These are phyloP conservation scores for Ceuthmochares aereus DNA, from an alignment of 2,113 vertebrate genomes.

Conservation along the genomic window DNA sequence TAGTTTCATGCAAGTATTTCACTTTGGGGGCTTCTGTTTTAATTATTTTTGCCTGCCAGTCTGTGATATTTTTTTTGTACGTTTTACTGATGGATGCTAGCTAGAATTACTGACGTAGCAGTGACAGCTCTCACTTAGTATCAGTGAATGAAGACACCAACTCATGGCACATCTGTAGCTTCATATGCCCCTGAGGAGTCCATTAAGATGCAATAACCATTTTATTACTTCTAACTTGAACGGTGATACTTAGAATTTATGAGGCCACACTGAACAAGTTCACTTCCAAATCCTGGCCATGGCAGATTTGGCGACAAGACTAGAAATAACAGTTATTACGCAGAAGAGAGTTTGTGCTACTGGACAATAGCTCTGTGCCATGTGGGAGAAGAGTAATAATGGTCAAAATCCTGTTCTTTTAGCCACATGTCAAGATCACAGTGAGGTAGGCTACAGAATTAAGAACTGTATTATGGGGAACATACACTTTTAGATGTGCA, in stretches of 20 bases:
- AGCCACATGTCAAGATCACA: neutral
- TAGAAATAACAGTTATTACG: neutral
- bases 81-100: neutral
- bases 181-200: neutral
- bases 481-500: neutral
- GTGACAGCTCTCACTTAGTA: neutral
- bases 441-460: neutral
- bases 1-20: conserved; percentile 16
- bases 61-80: neutral
- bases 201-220: conserved; percentile 2
- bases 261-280: neutral
- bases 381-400: neutral
- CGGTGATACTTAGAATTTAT: conserved; percentile 29
- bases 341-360: neutral
- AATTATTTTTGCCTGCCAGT: neutral
- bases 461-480: neutral
- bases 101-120: neutral
- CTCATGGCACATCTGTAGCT: neutral
- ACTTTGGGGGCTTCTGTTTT: neutral
- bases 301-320: conserved; percentile 23
- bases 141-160: conserved; percentile 2
- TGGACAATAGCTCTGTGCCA: neutral
- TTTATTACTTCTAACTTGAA: conserved; percentile 31
- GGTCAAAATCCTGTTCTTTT: conserved; percentile 53
- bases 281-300: neutral